These are phyloP conservation scores for Ophioderma brevispina DNA, from an alignment of 35 echinoderm and acorn worm species.

Conservation along the genomic window DNA sequence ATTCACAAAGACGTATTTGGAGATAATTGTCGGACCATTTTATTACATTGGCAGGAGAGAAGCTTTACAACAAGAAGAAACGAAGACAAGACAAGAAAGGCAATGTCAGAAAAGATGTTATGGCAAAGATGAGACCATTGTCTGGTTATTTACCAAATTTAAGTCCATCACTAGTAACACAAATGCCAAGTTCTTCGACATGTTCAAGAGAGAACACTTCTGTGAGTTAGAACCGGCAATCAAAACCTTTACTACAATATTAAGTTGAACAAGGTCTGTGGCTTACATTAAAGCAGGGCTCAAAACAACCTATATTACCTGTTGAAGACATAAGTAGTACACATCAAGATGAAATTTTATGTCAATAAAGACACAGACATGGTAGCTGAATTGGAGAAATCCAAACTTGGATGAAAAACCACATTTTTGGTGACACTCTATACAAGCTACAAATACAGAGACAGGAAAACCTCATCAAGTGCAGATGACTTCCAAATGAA, in stretches of 20 bases:
- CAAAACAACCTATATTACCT: conserved; percentile 59
- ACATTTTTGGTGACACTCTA: conserved; percentile 54
- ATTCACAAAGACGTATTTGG: conserved; percentile 36
- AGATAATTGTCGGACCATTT: not conserved
- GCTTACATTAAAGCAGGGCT: conserved; percentile 13
- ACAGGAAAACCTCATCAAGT: conserved; percentile 32
- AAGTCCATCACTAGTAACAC: too few relatives aligned
- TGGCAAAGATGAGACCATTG: conserved; percentile 56
- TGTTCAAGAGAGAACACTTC: conserved; percentile 51
- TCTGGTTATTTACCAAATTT: conserved; percentile 22
- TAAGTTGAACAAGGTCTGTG: not conserved
- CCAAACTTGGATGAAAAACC: conserved; percentile 23
- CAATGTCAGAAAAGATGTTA: conserved; percentile 55
- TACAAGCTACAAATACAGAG: conserved; percentile 29
- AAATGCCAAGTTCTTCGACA: conserved; percentile 41
- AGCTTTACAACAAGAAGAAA: conserved; percentile 49
- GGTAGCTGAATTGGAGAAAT: conserved; percentile 42
- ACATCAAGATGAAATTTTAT: conserved; percentile 24
- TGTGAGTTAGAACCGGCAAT: conserved; percentile 46
- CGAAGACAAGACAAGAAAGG: conserved; percentile 38
- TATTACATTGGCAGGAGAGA: conserved; percentile 22
- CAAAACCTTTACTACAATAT: conserved; percentile 21
- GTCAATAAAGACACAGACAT: conserved; percentile 31
- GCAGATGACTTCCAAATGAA: conserved; percentile 32
- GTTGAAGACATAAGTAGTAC: conserved; percentile 28